Evolutionary conservation across 1,140 invertebrate genomes (phyloP).

Genomic region (Caenorhabditis tropicalis): DNA sequence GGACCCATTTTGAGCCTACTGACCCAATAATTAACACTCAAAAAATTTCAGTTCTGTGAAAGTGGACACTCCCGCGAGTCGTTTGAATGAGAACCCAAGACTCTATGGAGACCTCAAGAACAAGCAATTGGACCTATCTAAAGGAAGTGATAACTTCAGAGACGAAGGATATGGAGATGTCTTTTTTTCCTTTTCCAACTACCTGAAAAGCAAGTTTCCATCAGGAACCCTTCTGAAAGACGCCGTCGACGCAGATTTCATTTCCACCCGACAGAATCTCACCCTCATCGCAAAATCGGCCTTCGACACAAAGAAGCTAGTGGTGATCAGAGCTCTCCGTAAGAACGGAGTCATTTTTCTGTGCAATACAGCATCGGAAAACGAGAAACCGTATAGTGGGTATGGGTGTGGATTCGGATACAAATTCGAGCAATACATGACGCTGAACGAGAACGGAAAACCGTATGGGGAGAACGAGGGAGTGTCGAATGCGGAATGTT

Average conservation of each 20-base stretch:
- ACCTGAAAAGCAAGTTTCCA: neutral
- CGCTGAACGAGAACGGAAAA: neutral
- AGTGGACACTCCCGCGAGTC: neutral
- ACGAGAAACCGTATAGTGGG: neutral
- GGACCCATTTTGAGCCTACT: too few relatives aligned
- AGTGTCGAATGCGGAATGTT: neutral
- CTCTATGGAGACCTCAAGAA: neutral
- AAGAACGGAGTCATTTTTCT: neutral
- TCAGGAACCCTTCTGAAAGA: neutral
- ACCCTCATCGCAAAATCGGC: neutral
- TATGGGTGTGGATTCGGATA: neutral
- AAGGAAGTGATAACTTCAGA: neutral
- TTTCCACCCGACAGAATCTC: neutral
- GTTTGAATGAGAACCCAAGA: neutral
- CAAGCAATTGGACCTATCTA: neutral
- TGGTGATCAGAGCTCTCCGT: neutral
- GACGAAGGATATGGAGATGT: constrained; percentile 4
- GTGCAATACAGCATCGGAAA: neutral
- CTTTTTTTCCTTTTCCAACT: neutral
- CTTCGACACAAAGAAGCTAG: neutral
- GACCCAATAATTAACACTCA: too few relatives aligned
- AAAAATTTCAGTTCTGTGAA: neutral
- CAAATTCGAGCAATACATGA: neutral
- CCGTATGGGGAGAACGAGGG: neutral
- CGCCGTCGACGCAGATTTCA: neutral